phyloP scores from a whole-genome alignment of 2,888 invertebrate species.

The Philopedon plagiatum region DNA sequence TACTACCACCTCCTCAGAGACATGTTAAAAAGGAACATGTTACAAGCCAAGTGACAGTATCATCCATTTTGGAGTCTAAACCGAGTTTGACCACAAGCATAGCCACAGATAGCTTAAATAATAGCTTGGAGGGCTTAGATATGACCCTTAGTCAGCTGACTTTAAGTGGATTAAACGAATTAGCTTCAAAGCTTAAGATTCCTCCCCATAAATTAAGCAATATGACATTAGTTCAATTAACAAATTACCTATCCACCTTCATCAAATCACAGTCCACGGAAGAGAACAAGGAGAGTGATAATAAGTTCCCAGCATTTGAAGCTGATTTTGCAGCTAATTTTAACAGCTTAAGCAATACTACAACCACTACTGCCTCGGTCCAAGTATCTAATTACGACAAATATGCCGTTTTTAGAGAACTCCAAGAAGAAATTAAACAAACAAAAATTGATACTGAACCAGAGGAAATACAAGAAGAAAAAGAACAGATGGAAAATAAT shows the following conservation, averaged over 20 bases:
- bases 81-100: constrained; percentile 58
- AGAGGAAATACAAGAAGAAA: constrained; percentile 60
- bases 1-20: constrained; percentile 71
- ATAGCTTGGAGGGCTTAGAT: constrained; percentile 73
- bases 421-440: constrained; percentile 82
- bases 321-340: constrained; percentile 79
- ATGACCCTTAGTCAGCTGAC: constrained; percentile 88
- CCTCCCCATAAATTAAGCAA: constrained; percentile 84
- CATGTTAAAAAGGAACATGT: constrained; percentile 58
- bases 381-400: constrained; percentile 76
- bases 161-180: constrained; percentile 84
- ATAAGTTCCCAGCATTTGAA: constrained; percentile 75
- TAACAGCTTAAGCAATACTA: constrained; percentile 71
- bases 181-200: constrained; percentile 82
- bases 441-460: constrained; percentile 66
- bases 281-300: constrained; percentile 60
- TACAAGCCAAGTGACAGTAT: constrained; percentile 38
- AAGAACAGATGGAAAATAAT: constrained; percentile 50
- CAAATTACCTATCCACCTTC: constrained; percentile 81
- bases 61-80: constrained; percentile 60
- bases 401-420: constrained; percentile 90
- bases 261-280: constrained; percentile 64
- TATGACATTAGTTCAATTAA: constrained; percentile 90
- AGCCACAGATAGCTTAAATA: constrained; percentile 62
- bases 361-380: constrained; percentile 33